Evolutionary conservation across 2,888 invertebrate species (phyloP), one percentile per base, ranked within the genome.

Genomic region (Phortica okadai): DNA sequence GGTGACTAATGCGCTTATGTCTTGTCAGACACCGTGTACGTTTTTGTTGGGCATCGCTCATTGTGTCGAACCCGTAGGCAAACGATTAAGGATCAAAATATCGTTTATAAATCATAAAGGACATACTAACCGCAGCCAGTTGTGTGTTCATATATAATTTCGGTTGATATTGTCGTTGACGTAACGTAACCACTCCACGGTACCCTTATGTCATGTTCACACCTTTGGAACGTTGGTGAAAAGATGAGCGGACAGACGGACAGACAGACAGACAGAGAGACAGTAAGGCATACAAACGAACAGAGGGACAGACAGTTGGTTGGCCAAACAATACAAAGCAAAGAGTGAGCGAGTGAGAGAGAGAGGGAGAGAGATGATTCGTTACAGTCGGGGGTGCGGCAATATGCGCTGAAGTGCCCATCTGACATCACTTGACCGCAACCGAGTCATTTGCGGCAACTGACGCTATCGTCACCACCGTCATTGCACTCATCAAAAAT

Each of bases 81-180:
- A 84, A 79, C 84, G 84, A 85, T 86, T 84, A 85, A 82, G 84
- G 85, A 84, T 85, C 85, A 85, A 86, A 85, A 85, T 82, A 86
- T 84, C 85, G 85, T 84, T 85, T 85, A 86, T 85, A 85, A 82
- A 84, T 81, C 84, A 82, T 83, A 85, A 86, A 83, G 85, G 85
- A 83, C 84, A 84, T 85, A 84, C 84, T 82, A 83, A 84, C n/a
- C 16, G 5, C 16, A 16, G n/a, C 16, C 33, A 33, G 33, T 33
- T 33, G 33, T 33, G 33, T 33, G 33, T 21, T 21, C 21, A 21
- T 21, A 21, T 33, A 33, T 33, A 33, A 33, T 33, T 33, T 33
- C 33, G 33, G 2, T 33, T 33, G 33, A 33, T 33, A 33, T 33
- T 33, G 33, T 56, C 7, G 56, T 56, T 56, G 56, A 56, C n/a